A percentile compares a stretch with the other conserved stretches of the same genome.
Conservation (phyloP, 1,140 invertebrate species). For the Lepidurus apus region DNA sequence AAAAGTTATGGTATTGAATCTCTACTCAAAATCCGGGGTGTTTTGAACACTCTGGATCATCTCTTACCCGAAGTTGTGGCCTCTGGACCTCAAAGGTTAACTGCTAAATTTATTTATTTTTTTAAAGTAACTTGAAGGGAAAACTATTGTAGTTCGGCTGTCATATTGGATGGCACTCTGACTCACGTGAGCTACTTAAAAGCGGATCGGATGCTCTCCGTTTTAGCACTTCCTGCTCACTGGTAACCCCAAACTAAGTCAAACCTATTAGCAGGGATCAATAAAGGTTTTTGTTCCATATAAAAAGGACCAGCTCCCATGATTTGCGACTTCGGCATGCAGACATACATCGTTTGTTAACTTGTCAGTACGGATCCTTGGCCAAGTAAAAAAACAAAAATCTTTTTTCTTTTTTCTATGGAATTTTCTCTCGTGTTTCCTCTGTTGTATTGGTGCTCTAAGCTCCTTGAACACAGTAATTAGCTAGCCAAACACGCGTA, state of each 20-base stretch:
- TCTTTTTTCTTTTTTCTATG: background rate
- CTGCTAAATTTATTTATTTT: background rate
- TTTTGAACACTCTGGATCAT: conserved; percentile 27
- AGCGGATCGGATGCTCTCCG: background rate
- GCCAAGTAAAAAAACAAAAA: background rate
- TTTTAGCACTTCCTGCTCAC: background rate
- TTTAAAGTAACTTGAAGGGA: background rate
- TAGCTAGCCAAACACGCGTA: no score
- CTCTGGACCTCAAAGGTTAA: background rate
- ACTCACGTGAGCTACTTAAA: background rate
- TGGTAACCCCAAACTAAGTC: background rate
- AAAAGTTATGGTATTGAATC: background rate
- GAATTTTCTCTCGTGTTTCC: no score
- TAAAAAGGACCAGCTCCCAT: background rate
- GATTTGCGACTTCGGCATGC: background rate
- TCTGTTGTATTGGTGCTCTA: no score
- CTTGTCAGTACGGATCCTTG: conserved; percentile 13
- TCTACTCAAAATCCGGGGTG: conserved; percentile 27
- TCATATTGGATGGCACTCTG: background rate
- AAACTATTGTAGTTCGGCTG: background rate
- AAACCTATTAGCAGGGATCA: no score
- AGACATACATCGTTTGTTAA: background rate
- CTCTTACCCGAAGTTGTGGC: conserved; percentile 28
- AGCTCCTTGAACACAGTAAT: no score
- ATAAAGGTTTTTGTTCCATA: no score